Base-by-base conservation (phyloP, 2,113 vertebrate genomes). In the Nymphicus hollandicus region DNA sequence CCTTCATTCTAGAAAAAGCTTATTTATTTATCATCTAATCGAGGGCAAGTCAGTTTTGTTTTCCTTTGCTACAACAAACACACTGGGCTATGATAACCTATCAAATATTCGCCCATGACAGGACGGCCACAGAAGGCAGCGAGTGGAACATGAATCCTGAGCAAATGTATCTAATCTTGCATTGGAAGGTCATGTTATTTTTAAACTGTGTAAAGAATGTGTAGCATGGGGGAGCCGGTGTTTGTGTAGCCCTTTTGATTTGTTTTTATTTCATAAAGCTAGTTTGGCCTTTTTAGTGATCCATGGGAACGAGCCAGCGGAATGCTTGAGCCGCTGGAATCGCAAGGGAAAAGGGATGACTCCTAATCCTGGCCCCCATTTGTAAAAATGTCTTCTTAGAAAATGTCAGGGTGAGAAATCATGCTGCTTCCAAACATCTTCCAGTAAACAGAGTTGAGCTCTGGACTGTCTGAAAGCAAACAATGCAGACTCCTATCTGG, bases 11-110 rank as follows among this genome's bases (percentile, higher is more conserved):
- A 64, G 37, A 56, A 76, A 82, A 93, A 93, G n/a, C 43, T 29
- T 16, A 12, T 69, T 76, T 89, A 61, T 83, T 93, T 89, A 56
- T 60, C 68, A n/a, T 63, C 20, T 63, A 72, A 82, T 81, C 64
- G 86, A 76, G 13, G 16, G 31, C 56, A 76, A 69, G 44, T 65
- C 35, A 65, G 28, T 79, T 96, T 89, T 86, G 52, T 65, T 95
- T 95, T 86, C 63, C 28, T 86, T 89, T 93, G 58, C n/a, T 82
- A 41, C 68, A 84, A 19, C 76, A 91, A 86, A 66, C 72, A 66
- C 65, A 33, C 52, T 7, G 14, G 58, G 31, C 2, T 60, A 29
- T 53, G 60, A 69, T 50, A 80, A n/a, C 28, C 37, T 94, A 60
- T 77, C 61, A 81, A 39, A 78, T 81, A 72, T 29, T 91, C 33